A percentile compares a stretch with the other conserved stretches of the same genome.
phyloP scores from a whole-genome alignment of 64 coral and sea anemone species.

The Porites lutea region DNA sequence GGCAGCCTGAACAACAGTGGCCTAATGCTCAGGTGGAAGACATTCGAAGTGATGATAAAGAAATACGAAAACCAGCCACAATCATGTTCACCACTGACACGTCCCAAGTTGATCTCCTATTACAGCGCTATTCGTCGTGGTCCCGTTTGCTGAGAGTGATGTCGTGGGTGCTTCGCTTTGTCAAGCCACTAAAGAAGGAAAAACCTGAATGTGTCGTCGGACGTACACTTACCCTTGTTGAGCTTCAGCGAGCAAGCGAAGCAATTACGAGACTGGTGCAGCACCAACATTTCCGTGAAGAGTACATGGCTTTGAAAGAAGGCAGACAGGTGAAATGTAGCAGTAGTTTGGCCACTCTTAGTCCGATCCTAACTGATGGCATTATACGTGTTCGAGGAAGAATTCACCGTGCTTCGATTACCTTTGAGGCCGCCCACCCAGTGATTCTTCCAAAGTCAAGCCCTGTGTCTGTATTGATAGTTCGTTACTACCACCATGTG shows the following conservation, averaged over 20 bases:
- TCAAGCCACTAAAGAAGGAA: background rate
- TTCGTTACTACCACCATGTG: too few relatives aligned
- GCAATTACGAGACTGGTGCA: too few relatives aligned
- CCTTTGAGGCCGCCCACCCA: too few relatives aligned
- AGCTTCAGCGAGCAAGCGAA: background rate
- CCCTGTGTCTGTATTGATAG: too few relatives aligned
- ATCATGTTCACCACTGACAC: background rate
- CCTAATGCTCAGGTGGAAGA: background rate
- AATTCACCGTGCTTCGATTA: too few relatives aligned
- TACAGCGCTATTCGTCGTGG: conserved; percentile 19
- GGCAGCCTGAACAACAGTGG: conserved; percentile 36
- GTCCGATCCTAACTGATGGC: too few relatives aligned
- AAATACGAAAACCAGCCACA: background rate
- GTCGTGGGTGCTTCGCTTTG: conserved; percentile 28
- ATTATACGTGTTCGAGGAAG: too few relatives aligned
- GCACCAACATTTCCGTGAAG: too few relatives aligned
- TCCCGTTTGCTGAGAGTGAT: conserved; percentile 11
- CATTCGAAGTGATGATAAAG: conserved; percentile 15
- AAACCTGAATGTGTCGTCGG: background rate
- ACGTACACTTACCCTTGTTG: background rate
- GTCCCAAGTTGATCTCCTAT: background rate
- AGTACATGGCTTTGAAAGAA: too few relatives aligned
- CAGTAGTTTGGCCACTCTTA: too few relatives aligned
- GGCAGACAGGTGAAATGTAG: too few relatives aligned
- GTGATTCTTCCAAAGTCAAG: too few relatives aligned